Conservation (phyloP, 2,888 invertebrate genomes). For the Thecophora atra region DNA sequence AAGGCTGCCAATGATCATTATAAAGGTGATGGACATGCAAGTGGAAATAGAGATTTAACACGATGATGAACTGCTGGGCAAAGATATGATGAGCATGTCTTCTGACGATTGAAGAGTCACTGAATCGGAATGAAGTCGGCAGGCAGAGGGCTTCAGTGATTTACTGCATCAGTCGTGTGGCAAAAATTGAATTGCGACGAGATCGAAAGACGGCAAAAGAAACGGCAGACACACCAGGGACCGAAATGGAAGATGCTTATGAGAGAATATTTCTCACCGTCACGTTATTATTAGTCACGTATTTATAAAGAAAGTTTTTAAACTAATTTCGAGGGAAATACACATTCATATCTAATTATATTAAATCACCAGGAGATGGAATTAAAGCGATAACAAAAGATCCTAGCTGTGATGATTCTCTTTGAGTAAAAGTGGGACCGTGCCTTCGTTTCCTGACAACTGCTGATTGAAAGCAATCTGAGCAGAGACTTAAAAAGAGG, state of each 20-base stretch:
- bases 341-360: no score
- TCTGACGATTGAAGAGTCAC: background rate
- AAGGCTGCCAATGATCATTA: background rate
- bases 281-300: background rate
- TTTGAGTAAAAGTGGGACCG: no score
- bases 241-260: no score
- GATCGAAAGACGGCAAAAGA: no score
- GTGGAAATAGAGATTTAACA: background rate
- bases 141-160: background rate
- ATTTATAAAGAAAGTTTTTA: no score
- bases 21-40: background rate
- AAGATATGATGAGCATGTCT: background rate
- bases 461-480: no score
- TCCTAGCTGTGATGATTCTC: no score
- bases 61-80: background rate
- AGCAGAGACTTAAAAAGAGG: no score
- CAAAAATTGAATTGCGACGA: slow-evolving; percentile 19
- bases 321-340: no score
- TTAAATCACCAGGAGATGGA: no score
- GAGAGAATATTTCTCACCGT: background rate
- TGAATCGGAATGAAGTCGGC: background rate
- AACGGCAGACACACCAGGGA: background rate
- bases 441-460: no score
- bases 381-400: no score
- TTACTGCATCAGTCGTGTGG: background rate